Conservation (phyloP, 2,888 invertebrate genomes). For the Morpho deidamia region DNA sequence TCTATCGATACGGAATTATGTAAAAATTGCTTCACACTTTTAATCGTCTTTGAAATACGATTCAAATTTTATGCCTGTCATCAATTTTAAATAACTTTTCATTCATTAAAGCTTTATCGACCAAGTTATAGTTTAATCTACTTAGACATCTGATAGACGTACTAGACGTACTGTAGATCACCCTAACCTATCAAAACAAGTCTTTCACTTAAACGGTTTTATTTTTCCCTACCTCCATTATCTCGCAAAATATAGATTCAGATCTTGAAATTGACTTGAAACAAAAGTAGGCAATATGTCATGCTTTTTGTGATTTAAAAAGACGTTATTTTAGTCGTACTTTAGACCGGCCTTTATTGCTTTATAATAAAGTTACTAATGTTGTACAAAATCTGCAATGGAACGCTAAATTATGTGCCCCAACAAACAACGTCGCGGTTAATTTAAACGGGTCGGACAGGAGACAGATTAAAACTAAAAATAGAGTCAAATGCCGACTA, state of each 20-base stretch:
- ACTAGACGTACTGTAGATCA: no score
- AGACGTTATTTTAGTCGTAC: background rate
- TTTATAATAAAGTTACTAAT: background rate
- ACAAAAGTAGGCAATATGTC: constrained; percentile 52
- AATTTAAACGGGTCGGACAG: constrained; percentile 58
- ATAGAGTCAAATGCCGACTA: constrained; percentile 34
- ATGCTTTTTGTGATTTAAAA: constrained; percentile 45
- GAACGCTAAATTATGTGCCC: constrained; percentile 37
- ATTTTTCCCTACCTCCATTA: constrained; percentile 36
- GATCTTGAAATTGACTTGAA: constrained; percentile 41
- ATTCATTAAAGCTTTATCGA: no score
- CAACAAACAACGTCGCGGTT: constrained; percentile 46
- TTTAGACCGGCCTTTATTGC: constrained; percentile 1
- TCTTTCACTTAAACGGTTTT: background rate
- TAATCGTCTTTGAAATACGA: no score
- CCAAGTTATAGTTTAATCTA: no score
- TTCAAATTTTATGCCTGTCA: no score
- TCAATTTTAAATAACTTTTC: no score
- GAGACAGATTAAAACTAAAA: constrained; percentile 46
- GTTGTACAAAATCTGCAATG: constrained; percentile 10
- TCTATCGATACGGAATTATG: no score
- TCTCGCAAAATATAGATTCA: constrained; percentile 45
- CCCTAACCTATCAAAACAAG: background rate
- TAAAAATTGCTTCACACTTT: no score
- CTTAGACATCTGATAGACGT: no score